Evolutionary conservation across 2,113 vertebrate species (phyloP), one percentile per base, ranked within the genome.

Genomic region (Dromaius novaehollandiae): DNA sequence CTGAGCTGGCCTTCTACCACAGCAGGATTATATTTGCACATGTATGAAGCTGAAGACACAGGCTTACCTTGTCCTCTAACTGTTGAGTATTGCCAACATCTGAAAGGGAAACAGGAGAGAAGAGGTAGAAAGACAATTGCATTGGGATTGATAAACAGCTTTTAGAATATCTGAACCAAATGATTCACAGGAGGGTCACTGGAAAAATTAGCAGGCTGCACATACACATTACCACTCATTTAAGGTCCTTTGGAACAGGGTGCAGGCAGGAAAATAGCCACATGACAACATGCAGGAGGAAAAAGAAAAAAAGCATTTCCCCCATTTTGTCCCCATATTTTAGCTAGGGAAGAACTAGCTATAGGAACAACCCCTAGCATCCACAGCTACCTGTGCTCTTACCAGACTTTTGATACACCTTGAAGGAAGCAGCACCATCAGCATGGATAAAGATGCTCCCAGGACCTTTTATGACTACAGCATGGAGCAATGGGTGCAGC

Each of bases 371-470:
- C 7, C 6, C 24, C 44, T 26, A 0, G 25, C 22, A 86, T 7
- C 32, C 5, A 14, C 22, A 73, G 16, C 26, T 77, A 58, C 20
- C 18, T 5, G 2, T 5, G 7, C 44, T 86, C 97, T 98, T 97
- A 98, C 97, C 97, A 48, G 73, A 74, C 30, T 89, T 89, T 26
- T 65, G 78, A 65, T 60, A 82, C 69, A 91, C 42, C 26, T 76
- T 89, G 90, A 98, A 98, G 26, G 98, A 97, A 71, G 84, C 73
- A 40, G 91, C 58, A 22, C 98, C 98, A 48, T 97, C 97, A 79
- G 79, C 96, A 38, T 95, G 96, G 64, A 98, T 79, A 53, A 95
- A 95, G 61, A 97, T 69, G 17, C 95, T 96, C 42, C 94, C 96
- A 58, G 80, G 21, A 55, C 94, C 96, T 73, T 95, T 82, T 63